These are phyloP conservation scores for Balearica regulorum DNA, from an alignment of 2,797 vertebrate species.

Conservation along the genomic window DNA sequence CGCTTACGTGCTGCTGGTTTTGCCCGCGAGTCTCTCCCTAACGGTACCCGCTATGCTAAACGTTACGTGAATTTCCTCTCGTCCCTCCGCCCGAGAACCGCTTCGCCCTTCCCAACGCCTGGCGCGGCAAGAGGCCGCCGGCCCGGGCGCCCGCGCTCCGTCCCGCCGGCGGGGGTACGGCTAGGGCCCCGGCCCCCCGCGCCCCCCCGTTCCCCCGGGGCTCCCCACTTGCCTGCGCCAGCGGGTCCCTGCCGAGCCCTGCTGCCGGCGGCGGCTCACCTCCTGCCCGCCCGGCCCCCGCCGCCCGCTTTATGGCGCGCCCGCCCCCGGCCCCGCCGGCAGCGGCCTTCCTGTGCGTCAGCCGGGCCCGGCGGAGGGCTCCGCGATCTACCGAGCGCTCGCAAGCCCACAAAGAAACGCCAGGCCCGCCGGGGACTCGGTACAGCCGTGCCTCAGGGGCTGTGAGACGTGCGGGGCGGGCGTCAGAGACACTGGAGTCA, in stretches of 20 bases:
- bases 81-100: background rate
- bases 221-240: background rate
- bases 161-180: background rate
- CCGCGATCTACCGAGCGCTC: background rate
- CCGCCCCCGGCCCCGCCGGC: conserved; percentile 6
- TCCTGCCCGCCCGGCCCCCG: background rate
- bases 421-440: too few species aligned
- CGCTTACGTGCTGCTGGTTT: background rate
- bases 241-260: background rate
- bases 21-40: rapidly evolving
- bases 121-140: background rate
- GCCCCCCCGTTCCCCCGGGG: background rate
- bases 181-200: too few species aligned
- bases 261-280: background rate
- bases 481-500: rapidly evolving
- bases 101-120: background rate
- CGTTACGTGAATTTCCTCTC: background rate
- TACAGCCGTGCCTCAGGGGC: background rate
- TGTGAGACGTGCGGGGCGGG: rapidly evolving
- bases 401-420: too few species aligned
- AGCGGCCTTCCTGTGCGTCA: conserved; percentile 68
- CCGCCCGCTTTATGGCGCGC: background rate
- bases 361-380: background rate
- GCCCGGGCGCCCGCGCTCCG: background rate
- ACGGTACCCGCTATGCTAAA: rapidly evolving